Evolutionary conservation across 2,113 vertebrate genomes (phyloP).

Genomic region (Neogale vison): DNA sequence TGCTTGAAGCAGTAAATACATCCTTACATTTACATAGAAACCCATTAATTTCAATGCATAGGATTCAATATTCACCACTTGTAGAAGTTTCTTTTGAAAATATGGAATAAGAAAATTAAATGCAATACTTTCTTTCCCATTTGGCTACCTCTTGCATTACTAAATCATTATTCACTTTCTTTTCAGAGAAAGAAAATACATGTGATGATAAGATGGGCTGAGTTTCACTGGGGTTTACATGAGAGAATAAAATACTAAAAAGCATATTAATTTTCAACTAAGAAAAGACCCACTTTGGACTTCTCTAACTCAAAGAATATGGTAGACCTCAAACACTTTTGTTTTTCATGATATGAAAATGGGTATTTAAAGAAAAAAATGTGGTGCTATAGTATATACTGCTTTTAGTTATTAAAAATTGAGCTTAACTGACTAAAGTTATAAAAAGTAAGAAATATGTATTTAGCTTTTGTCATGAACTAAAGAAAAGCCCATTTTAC

Average conservation of each 20-base stretch:
- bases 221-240: neutral
- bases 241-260: constrained; percentile 6
- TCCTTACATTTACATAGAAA: neutral
- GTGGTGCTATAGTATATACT: neutral
- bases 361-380: neutral
- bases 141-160: neutral
- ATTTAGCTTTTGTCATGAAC: neutral
- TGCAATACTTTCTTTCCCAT: neutral
- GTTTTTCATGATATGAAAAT: neutral
- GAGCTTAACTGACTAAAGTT: neutral
- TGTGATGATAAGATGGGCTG: neutral
- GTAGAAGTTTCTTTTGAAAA: constrained; percentile 18
- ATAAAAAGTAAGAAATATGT: neutral
- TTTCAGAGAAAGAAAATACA: neutral
- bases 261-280: neutral
- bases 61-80: neutral
- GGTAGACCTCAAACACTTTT: neutral
- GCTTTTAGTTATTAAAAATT: neutral
- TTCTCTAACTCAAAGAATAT: neutral
- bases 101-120: constrained; percentile 12
- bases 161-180: constrained; percentile 34
- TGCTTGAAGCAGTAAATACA: neutral
- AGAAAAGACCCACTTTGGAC: neutral
- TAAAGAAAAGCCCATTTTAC: constrained; percentile 9
- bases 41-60: neutral